Base-by-base conservation (phyloP, 2,797 vertebrate genomes). In the Eulemur coronatus region DNA sequence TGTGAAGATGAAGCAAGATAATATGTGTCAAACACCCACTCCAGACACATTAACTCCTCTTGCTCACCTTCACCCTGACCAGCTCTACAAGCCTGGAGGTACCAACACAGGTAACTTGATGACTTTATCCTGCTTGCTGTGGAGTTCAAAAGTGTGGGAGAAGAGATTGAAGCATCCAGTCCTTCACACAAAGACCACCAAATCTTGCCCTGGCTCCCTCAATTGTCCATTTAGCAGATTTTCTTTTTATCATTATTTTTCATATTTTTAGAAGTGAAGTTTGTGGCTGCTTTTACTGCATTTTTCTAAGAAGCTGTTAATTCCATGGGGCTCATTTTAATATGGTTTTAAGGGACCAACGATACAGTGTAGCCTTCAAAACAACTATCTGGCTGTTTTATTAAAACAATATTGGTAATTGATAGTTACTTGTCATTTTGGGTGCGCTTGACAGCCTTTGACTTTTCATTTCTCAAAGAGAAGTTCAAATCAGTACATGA, bases 221-320 rank as follows among this genome's bases (percentile, higher is more conserved):
- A n/a, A 0, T 11, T 43, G 22, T n/a, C 52, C 4, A 35, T 38
- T n/a, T 2, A 38, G 7, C 4, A 9, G 0, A 4, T 35, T 80
- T 67, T 72, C 20, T 48, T 59, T 89, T 57, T 22, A 28, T 86
- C 8, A 41, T 69, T 73, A 11, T 38, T 35, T 72, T 78, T 50
- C 57, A 0, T 41, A 35, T 38, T 41, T 82, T 92, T 59, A 79
- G 35, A 28, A 95, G 33, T 91, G 43, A 89, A 35, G 6, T 55
- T 5, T 78, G 17, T 11, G 33, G 41, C 33, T 67, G 17, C 7
- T 67, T 89, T 93, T 43, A 38, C 33, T 24, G 1, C 11, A 33
- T 26, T 89, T 93, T 94, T 82, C 85, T 88, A 46, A 63, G 84
- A 48, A 88, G 48, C 18, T 78, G 20, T 94, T 65, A 50, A 91